Base-by-base conservation (phyloP, 2,888 invertebrate species). In the Leistus spinibarbis region DNA sequence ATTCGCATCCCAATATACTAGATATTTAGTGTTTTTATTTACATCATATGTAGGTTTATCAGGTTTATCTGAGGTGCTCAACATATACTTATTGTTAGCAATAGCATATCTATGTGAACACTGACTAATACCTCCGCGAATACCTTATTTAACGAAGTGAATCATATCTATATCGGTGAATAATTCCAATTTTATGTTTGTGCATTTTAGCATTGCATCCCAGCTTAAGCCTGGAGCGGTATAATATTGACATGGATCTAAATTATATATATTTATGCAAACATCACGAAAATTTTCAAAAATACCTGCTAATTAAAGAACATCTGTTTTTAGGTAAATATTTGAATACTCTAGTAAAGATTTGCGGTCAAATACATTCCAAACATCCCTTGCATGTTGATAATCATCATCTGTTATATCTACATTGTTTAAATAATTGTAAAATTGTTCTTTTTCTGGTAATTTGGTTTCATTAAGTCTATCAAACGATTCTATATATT, bases 301-400 rank as follows among this genome's bases (percentile, higher is more conserved):
- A 23, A 80, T 72, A 77, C 82, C 81, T 22, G 80, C 71, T 4
- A 81, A 70, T 10, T 81, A 24, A 0, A 80, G 24, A 17, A 80
- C 79, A 77, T 82, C 80, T 17, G 79, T 78, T 76, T 79, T 79
- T 3, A 82, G 22, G 70, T 81, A 81, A 3, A 81, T 10, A 16
- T 81, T 78, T 0, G 77, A 78, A 66, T 81, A 83, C 63, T 81
- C 81, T 3, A 79, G 79, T 5, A 82, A 56, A 1, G 78, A 79
- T 10, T 76, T 56, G n/a, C 80, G 78, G 0, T 79, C 53, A 23
- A 83, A 81, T 7, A 54, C 68, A 0, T 75, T 17, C 81, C 82
- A 83, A 1, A 82, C 80, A 13, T 73, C 77, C 27, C 77, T n/a
- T 1, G 82, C 82, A 78, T 81, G 80, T 10, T 76, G 40, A 74